Base-by-base conservation (phyloP, 2,888 invertebrate genomes). In the Octodonta nipae region DNA sequence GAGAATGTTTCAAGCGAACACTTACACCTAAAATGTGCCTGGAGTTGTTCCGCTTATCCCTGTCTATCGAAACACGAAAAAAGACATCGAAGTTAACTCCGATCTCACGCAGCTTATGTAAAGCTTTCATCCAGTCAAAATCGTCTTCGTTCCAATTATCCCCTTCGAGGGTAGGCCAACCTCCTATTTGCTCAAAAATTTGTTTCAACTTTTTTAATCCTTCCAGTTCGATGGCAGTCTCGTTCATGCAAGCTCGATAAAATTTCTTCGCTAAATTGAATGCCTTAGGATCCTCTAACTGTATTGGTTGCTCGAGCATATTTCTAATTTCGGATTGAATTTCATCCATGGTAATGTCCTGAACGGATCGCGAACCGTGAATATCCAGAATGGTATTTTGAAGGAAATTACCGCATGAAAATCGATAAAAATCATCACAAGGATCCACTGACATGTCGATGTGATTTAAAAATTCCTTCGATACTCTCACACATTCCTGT, bases 351-450 rank as follows among this genome's bases (percentile, higher is more conserved):
- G 43, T 43, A 13, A 45, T 38, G 37, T 44, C 40, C 34, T 42
- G 38, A 10, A 47, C 46, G 13, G 51, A 49, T 15, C 32, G 29
- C 10, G 39, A 36, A 7, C 42, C 40, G 13, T 36, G 40, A 42
- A 81, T 79, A 3, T 81, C 80, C 33, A 81, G 78, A 29, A 69
- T 64, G 0, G 73, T 75, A 36, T 66, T 68, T 49, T 71, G 68
- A 29, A 79, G 60, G 58, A 80, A 83, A 7, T 70, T 69, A 6
- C 82, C 82, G 49, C 83, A 83, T 1, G 81, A 71, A 53, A 78
- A 82, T 47, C 73, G 66, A 57, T 82, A 83, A 60, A 83, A 83
- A 54, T 83, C 78, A 44, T 81, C 78, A 51, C 83, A 83, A 0
- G 82, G 82, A 41, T 79, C 73, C 13, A 74, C 70, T 5, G 60